Base-by-base conservation (phyloP, 2,113 vertebrate species). In the Thymallus thymallus region DNA sequence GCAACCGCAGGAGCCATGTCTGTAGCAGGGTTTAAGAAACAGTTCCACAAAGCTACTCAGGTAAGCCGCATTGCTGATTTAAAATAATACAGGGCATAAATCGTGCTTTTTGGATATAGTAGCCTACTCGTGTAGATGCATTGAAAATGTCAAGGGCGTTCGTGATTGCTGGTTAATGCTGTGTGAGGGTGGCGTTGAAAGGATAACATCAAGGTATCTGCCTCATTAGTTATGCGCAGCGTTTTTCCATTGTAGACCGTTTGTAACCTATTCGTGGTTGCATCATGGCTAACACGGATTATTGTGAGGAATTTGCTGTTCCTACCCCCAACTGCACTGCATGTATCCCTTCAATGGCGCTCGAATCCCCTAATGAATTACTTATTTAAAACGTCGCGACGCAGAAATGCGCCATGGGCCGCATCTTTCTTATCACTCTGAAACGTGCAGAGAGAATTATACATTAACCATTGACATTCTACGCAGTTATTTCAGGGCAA, bases 41-140 rank as follows among this genome's bases (percentile, higher is more conserved):
- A 95, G 71, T 96, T 96, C 89, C 95, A 95, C 92, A 95, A 96
- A 91, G 94, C 94, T 83, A 95, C 94, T 74, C 94, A 96, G 94
- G 95, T 95, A 91, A 84, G 35, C 87, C 32, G 12, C 70, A 45
- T 35, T 61, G 55, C 6, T 20, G 7, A 60, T 60, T 22, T n/a
- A 6, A 6, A 22, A 51, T 51, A 60, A 51, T 51, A 60, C 2
- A 6, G 56, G 18, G 23, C 6, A 23, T 60, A 9, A 9, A 5
- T 6, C 56, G 5, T 60, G n/a, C 6, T 7, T 60, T 60, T 60
- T 60, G 18, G 13, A 60, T 22, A 2, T n/a, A 22, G 51, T 20
- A 14, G 51, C 51, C 51, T 55, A 6, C 9, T 60, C 56, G 56
- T 9, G 5, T 23, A 9, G 20, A 60, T 51, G 48, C 9, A 41